phyloP scores from a whole-genome alignment of 2,888 invertebrate species.

The Iselma pallidipennis region DNA sequence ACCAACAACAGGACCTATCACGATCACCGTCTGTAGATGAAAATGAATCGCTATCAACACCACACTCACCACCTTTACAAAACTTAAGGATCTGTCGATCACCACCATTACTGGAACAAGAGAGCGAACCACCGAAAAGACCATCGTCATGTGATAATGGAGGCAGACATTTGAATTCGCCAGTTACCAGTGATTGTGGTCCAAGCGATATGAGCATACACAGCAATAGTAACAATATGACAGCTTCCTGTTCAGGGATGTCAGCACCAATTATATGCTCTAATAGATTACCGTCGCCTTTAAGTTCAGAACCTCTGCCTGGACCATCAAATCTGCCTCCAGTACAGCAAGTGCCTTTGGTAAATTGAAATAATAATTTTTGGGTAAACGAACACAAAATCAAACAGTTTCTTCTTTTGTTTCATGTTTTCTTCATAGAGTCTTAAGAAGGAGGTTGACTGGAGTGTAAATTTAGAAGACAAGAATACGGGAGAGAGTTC shows the following conservation, averaged over 20 bases:
- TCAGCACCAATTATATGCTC: conserved; percentile 58
- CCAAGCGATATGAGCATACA: conserved; percentile 63
- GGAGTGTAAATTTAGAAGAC: conserved; percentile 73
- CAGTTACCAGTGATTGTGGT: conserved; percentile 52
- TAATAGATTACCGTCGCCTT: conserved; percentile 66
- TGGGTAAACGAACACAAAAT: neutral
- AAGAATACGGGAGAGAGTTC: conserved; percentile 76
- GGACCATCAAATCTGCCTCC: conserved; percentile 86
- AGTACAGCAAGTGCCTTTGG: conserved; percentile 87
- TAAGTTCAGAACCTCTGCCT: conserved; percentile 70
- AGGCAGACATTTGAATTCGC: conserved; percentile 26
- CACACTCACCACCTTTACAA: too few species aligned
- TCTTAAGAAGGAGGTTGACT: conserved; percentile 86
- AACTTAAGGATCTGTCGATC: too few species aligned
- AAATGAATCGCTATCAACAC: too few species aligned
- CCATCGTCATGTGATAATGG: conserved; percentile 36
- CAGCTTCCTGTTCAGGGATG: conserved; percentile 50
- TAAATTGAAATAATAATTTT: conserved; percentile 56
- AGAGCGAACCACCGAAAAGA: conserved; percentile 30
- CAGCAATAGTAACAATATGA: conserved; percentile 50
- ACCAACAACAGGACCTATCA: conserved; percentile 16
- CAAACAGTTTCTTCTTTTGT: neutral
- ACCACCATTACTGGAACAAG: conserved; percentile 3
- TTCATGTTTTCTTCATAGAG: conserved; percentile 66
- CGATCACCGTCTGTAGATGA: conserved; percentile 33